phyloP scores from a whole-genome alignment of 30 jellyfish, hydroid and myxozoan species.

The Clytia hemisphaerica region DNA sequence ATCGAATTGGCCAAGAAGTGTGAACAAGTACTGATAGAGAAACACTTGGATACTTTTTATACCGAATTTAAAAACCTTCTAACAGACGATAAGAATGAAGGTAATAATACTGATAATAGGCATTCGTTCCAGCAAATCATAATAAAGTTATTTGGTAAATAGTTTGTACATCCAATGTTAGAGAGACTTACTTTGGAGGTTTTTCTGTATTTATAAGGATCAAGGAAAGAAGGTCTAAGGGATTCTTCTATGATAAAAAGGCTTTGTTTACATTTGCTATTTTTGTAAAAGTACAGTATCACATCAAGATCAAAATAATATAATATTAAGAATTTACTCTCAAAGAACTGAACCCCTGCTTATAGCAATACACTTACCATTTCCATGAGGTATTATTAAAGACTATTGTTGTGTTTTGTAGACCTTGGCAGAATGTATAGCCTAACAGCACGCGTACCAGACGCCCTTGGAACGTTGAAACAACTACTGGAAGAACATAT shows the following conservation, averaged over 20 bases:
- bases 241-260: too few relatives aligned
- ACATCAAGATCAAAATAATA: background rate
- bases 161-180: too few relatives aligned
- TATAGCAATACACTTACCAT: background rate
- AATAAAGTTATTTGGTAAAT: too few relatives aligned
- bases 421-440: conserved; percentile 96
- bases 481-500: conserved; percentile 79
- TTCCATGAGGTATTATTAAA: background rate
- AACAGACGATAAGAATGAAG: conserved; percentile 92
- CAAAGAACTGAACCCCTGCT: too few relatives aligned
- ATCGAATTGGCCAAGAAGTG: conserved; percentile 94
- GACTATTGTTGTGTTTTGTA: conserved; percentile 7
- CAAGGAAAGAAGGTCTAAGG: too few relatives aligned
- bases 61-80: conserved; percentile 81
- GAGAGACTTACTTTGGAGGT: too few relatives aligned
- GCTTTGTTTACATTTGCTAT: background rate
- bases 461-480: conserved; percentile 64
- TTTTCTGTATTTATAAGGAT: too few relatives aligned
- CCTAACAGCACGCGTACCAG: conserved; percentile 75
- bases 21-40: conserved; percentile 83
- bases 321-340: too few relatives aligned
- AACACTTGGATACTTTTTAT: conserved; percentile 90
- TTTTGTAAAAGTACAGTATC: background rate
- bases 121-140: too few relatives aligned
- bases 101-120: too few relatives aligned